These are phyloP conservation scores for Eulemur albifrons DNA, from an alignment of 2,797 vertebrate genomes.

Conservation along the genomic window DNA sequence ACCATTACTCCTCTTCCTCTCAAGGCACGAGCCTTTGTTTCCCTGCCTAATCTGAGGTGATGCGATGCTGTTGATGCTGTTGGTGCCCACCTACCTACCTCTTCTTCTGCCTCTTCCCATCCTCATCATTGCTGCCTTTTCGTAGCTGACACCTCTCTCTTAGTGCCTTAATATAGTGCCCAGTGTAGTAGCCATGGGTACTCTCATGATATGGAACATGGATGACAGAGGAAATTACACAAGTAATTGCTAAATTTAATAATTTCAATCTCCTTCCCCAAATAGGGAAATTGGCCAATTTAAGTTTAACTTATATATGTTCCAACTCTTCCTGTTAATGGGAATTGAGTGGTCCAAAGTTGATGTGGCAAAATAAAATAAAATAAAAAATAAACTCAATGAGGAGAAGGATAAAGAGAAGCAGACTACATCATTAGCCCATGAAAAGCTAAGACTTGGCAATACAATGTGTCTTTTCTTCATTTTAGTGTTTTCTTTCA, in stretches of 20 bases:
- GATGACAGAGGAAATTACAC: neutral
- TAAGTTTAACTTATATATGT: neutral
- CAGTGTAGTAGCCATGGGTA: neutral
- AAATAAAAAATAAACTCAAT: neutral
- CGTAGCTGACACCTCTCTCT: neutral
- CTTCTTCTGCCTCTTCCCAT: neutral
- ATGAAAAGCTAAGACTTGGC: constrained; percentile 28
- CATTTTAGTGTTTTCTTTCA: constrained; percentile 30
- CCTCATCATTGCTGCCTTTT: neutral
- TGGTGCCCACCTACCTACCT: neutral
- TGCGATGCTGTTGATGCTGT: neutral
- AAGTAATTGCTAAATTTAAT: neutral
- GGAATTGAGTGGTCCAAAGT: neutral
- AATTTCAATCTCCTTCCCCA: neutral
- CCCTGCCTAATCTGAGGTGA: neutral
- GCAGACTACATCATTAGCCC: neutral
- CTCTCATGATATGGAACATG: neutral
- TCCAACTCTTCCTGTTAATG: neutral
- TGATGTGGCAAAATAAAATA: neutral
- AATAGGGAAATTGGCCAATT: neutral
- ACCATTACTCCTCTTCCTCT: neutral
- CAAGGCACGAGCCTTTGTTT: neutral
- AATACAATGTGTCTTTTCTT: constrained; percentile 20
- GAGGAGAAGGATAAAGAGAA: constrained; percentile 9
- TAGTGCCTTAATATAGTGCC: neutral